Conservation (phyloP, 1,140 invertebrate genomes). For the Pseudomyrmex cubaensis region DNA sequence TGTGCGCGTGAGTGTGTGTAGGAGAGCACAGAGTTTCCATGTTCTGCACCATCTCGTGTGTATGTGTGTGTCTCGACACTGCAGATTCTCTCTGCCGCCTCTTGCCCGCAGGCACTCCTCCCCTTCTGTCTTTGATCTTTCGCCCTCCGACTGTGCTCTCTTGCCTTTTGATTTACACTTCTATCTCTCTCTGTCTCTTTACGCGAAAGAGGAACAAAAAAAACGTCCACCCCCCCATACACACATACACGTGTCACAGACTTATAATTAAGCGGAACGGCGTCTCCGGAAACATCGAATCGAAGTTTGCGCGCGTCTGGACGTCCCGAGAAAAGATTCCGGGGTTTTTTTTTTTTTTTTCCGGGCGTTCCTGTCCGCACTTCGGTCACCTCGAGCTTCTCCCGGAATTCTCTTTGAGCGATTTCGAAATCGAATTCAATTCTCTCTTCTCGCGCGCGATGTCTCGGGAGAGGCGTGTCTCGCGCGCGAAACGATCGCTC, state of each 20-base stretch:
- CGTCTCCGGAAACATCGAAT: slow-evolving; percentile 23
- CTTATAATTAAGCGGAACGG: slow-evolving; percentile 52
- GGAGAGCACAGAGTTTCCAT: slow-evolving; percentile 77
- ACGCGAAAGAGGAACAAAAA: slow-evolving; percentile 48
- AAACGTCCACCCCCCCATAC: slow-evolving; percentile 35
- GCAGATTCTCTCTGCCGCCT: slow-evolving; percentile 75
- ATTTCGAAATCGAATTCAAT: slow-evolving; percentile 11
- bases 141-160: slow-evolving; percentile 67
- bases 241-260: slow-evolving; percentile 19
- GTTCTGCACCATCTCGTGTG: slow-evolving; percentile 77
- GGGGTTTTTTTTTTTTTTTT: background rate
- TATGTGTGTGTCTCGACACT: slow-evolving; percentile 74
- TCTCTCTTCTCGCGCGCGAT: too few relatives aligned
- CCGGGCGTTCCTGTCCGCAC: background rate
- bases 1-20: slow-evolving; percentile 62
- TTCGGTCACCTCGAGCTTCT: too few relatives aligned
- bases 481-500: too few relatives aligned
- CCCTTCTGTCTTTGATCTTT: slow-evolving; percentile 55
- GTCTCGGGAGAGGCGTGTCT: too few relatives aligned
- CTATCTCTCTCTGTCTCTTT: slow-evolving; percentile 10
- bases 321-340: background rate
- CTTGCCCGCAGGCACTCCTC: slow-evolving; percentile 67
- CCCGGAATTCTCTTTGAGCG: slow-evolving; percentile 18
- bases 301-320: background rate
- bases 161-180: slow-evolving; percentile 69